phyloP scores from a whole-genome alignment of 2,797 vertebrate species.

The Catostomus latipinnis region DNA sequence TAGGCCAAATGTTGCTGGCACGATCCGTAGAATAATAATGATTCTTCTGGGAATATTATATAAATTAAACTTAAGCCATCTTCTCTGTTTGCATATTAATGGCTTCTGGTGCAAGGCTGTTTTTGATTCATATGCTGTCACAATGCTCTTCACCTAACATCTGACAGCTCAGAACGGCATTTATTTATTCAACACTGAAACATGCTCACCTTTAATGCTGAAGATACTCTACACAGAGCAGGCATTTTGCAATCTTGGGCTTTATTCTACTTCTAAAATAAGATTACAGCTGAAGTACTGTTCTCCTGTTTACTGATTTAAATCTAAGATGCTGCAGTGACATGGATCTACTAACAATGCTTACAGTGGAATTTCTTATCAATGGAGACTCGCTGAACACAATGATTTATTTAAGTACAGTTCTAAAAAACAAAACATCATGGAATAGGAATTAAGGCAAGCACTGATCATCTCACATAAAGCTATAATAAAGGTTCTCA shows the following conservation, averaged over 20 bases:
- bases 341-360: not conserved
- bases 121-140: conserved; percentile 72
- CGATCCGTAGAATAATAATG: conserved; percentile 79
- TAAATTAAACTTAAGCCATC: conserved; percentile 81
- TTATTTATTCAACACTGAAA: conserved; percentile 58
- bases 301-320: conserved; percentile 4
- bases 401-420: not conserved
- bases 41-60: conserved; percentile 79
- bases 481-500: not conserved
- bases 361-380: conserved; percentile 3
- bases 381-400: not conserved
- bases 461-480: not conserved
- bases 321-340: not conserved
- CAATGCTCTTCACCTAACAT: conserved; percentile 59
- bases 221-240: conserved; percentile 40
- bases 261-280: conserved; percentile 7
- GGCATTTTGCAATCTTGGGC: conserved; percentile 23
- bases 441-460: not conserved
- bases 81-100: conserved; percentile 79
- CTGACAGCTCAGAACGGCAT: conserved; percentile 55
- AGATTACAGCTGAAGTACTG: conserved; percentile 2
- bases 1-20: conserved; percentile 79
- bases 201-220: conserved; percentile 46
- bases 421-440: not conserved
- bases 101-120: conserved; percentile 68